Conservation (phyloP, 92 coral and sea anemone species). For the Zoanthus solanderi region DNA sequence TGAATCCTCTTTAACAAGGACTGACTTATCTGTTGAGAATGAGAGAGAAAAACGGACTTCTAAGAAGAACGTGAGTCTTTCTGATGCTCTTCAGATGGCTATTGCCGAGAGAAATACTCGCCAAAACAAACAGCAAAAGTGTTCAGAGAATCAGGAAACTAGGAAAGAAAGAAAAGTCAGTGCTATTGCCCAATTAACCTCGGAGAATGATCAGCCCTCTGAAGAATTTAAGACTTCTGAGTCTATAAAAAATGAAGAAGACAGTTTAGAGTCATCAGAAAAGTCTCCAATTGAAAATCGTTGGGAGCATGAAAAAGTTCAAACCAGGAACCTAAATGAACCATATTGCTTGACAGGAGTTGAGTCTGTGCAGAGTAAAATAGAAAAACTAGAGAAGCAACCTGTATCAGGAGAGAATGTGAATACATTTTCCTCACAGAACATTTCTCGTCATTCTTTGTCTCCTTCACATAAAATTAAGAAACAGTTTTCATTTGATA, state of each 20-base stretch:
- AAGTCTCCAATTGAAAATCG: background rate
- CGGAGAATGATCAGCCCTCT: background rate
- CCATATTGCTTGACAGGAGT: constrained; percentile 6
- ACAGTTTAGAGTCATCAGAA: constrained; percentile 4
- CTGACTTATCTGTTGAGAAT: constrained; percentile 6
- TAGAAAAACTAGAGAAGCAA: constrained; percentile 20
- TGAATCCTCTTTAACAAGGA: constrained; percentile 2
- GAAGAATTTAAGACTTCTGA: background rate
- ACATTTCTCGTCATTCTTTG: constrained; percentile 48
- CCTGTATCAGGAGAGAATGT: background rate
- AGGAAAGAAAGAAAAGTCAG: constrained; percentile 61
- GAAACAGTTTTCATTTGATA: constrained; percentile 54
- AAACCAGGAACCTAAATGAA: constrained; percentile 22
- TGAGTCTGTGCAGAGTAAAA: constrained; percentile 31
- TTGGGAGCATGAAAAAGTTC: constrained; percentile 14
- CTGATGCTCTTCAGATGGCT: constrained; percentile 81
- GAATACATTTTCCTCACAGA: constrained; percentile 49
- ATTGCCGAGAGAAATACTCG: constrained; percentile 77
- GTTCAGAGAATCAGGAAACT: background rate
- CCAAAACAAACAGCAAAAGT: constrained; percentile 26
- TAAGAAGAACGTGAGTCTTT: constrained; percentile 64
- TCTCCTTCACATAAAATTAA: constrained; percentile 52
- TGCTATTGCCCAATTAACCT: constrained; percentile 62
- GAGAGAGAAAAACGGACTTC: background rate
- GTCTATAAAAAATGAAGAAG: constrained; percentile 1